These are phyloP conservation scores for Linepithema humile DNA, from an alignment of 1,140 invertebrate genomes.

Conservation along the genomic window DNA sequence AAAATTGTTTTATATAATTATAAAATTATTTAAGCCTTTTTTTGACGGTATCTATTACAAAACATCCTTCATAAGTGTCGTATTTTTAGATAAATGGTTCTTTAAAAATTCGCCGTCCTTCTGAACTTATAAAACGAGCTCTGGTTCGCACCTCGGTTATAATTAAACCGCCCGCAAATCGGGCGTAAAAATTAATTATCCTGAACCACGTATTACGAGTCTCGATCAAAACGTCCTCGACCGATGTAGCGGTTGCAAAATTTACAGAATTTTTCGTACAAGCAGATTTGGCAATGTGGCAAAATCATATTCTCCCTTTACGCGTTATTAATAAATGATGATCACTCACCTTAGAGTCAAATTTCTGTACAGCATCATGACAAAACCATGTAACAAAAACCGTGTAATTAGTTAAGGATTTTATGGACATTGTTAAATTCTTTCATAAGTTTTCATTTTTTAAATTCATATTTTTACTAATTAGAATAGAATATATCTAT, in stretches of 20 bases:
- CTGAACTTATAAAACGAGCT: conserved; percentile 29
- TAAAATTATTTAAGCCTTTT: not conserved
- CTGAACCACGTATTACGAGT: conserved; percentile 34
- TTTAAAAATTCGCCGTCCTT: conserved; percentile 23
- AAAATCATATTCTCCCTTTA: conserved; percentile 53
- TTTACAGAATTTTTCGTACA: not conserved
- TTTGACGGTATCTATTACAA: not conserved
- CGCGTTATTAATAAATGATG: conserved; percentile 52
- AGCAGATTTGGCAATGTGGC: conserved; percentile 37
- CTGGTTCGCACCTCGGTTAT: conserved; percentile 31
- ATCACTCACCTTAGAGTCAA: conserved; percentile 82
- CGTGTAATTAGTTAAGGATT: conserved; percentile 1
- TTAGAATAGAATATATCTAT: not conserved
- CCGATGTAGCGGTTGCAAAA: conserved; percentile 42
- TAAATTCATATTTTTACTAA: not conserved
- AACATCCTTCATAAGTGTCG: not conserved
- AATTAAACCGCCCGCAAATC: conserved; percentile 43
- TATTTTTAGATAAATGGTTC: conserved; percentile 36
- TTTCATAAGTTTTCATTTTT: not conserved
- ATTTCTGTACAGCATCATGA: conserved; percentile 78
- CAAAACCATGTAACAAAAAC: conserved; percentile 74
- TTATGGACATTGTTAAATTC: not conserved
- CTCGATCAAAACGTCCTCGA: conserved; percentile 45
- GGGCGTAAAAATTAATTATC: conserved; percentile 55
- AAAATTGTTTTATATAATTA: not conserved